Base-by-base conservation (phyloP, 2,113 vertebrate genomes). In the Salvelinus sp. region DNA sequence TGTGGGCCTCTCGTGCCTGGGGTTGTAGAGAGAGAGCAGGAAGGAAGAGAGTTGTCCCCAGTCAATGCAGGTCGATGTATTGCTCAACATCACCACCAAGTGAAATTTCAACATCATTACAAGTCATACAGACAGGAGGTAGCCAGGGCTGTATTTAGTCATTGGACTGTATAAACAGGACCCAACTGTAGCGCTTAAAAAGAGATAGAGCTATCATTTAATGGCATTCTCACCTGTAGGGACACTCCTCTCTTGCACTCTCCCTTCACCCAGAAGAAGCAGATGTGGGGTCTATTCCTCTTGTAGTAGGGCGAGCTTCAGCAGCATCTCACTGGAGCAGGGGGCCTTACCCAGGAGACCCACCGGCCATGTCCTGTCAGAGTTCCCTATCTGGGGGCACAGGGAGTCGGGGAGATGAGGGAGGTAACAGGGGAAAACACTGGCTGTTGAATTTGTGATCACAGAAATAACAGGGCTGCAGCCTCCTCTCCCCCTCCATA, bases 241-340 rank as follows among this genome's bases (percentile, higher is more conserved):
- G 98, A 86, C 98, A 99, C 81, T 99, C 97, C 75, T 93, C 97
- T 94, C 89, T 98, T 97, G 88, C 98, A 99, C 76, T 99, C 98
- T 83, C 98, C 97, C 87, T 99, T 99, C 6, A 99, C 98, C 97
- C 98, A 99, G 88, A 99, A 99, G 82, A 97, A 99, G 75, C 98
- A 99, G 87, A 99, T 99, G 83, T 99, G 98, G 0, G 97, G 98
- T 10, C 97, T 94, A 81, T 99, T 99, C 69, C 98, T 95, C 90
- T 99, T 99, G 87, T 99, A 99, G 83, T 99, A 99, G 0, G 98
- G 98, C 97, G 76, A 99, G 90, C 84, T 99, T 99, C 79, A 99
- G 92, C 79, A 99, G 90, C 98, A 99, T 99, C 83, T 99, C 98
- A 25, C 97, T 98, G 71, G 96, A 96, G 60, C 96, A 95, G 9